Evolutionary conservation across 2,113 vertebrate genomes (phyloP).

Genomic region (Arothron firmamentum): DNA sequence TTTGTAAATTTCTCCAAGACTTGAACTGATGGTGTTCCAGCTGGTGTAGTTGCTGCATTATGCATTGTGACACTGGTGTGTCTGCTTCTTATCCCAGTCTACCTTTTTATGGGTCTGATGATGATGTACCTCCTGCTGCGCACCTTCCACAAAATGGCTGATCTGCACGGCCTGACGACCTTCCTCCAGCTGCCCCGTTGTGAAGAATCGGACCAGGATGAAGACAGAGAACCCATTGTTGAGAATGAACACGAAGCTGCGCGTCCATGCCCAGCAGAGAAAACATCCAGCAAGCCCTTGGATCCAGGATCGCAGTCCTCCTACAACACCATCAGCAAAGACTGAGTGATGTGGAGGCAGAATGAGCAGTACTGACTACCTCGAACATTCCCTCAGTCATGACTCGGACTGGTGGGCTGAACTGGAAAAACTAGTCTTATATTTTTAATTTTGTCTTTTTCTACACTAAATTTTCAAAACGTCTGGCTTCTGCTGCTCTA

Average conservation of each 20-base stretch:
- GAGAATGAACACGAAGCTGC: not conserved
- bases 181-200: constrained; percentile 77
- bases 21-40: too few relatives aligned
- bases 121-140: constrained; percentile 84
- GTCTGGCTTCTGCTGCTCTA: not conserved
- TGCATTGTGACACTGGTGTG: constrained; percentile 1
- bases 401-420: constrained; percentile 2
- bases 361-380: constrained; percentile 43
- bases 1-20: too few relatives aligned
- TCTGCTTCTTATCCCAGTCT: constrained; percentile 55
- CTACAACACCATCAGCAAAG: constrained; percentile 78
- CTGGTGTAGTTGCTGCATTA: too few relatives aligned
- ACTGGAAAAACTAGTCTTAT: constrained; percentile 18
- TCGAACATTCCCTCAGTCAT: not conserved
- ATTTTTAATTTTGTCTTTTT: not conserved
- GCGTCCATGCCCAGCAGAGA: not conserved
- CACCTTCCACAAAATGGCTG: constrained; percentile 79
- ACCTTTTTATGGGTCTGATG: constrained; percentile 84
- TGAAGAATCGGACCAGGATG: constrained; percentile 59
- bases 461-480: not conserved
- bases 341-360: constrained; percentile 17
- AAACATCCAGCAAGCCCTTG: constrained; percentile 41
- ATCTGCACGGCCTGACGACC: constrained; percentile 81
- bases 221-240: constrained; percentile 68
- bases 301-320: constrained; percentile 56